Evolutionary conservation across 1,140 invertebrate species (phyloP).

Genomic region (Lordiphosa stackelbergi): DNA sequence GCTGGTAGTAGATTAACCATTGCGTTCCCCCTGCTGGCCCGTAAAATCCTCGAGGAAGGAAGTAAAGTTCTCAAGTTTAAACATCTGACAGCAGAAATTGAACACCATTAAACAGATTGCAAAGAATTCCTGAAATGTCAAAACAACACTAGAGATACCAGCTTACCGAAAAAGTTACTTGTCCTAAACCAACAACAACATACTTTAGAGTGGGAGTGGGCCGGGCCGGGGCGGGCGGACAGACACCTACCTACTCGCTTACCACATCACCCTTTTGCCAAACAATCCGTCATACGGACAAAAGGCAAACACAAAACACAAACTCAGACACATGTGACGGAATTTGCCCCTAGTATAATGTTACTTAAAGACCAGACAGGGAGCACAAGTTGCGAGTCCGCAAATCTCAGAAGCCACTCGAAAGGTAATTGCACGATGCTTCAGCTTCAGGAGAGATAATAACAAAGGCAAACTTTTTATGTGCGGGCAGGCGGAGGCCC

Average conservation of each 20-base stretch:
- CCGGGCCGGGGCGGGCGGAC: too few relatives aligned
- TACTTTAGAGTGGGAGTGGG: background rate
- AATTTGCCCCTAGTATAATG: conserved; percentile 20
- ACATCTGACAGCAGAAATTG: background rate
- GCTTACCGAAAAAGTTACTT: conserved; percentile 36
- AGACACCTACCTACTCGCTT: conserved; percentile 4
- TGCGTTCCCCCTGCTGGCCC: too few relatives aligned
- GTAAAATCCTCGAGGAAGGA: too few relatives aligned
- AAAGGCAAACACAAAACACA: conserved; percentile 22
- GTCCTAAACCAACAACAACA: conserved; percentile 54
- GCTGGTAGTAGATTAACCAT: too few relatives aligned
- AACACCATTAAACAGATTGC: background rate
- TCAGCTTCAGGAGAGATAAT: conserved; percentile 60
- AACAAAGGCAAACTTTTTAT: conserved; percentile 69
- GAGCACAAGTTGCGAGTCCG: conserved; percentile 7
- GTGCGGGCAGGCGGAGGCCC: background rate
- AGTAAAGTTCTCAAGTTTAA: background rate
- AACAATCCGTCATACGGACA: conserved; percentile 43
- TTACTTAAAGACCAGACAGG: conserved; percentile 38
- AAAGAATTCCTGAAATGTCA: conserved; percentile 2
- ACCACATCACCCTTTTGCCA: conserved; percentile 25
- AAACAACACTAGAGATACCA: conserved; percentile 5
- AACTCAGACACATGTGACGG: conserved; percentile 22
- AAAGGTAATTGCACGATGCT: conserved; percentile 68
- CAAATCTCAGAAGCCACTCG: conserved; percentile 66